phyloP scores from a whole-genome alignment of 2,888 invertebrate species.

The Dicycla oo region DNA sequence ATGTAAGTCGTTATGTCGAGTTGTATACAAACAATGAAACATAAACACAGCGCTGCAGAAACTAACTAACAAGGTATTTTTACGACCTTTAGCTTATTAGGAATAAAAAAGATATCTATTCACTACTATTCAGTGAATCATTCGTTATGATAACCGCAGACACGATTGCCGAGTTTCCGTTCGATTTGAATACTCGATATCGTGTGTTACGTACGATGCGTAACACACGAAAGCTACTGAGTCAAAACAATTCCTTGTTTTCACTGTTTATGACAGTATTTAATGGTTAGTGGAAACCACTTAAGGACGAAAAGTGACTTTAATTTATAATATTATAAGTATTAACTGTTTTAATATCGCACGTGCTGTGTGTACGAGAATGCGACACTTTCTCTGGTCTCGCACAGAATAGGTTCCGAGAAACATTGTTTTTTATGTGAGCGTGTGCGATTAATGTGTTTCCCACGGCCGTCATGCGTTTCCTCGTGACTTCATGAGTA shows the following conservation, averaged over 20 bases:
- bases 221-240: conserved; percentile 54
- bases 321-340: too few relatives aligned
- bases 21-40: conserved; percentile 50
- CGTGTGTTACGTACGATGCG: conserved; percentile 26
- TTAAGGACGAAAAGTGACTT: conserved; percentile 12
- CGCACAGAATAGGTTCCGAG: conserved; percentile 40
- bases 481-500: conserved; percentile 36
- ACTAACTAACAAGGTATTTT: conserved; percentile 29
- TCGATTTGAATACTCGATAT: conserved; percentile 28
- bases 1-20: neutral
- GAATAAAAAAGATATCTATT: conserved; percentile 48
- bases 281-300: conserved; percentile 26
- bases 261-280: conserved; percentile 51
- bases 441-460: conserved; percentile 38
- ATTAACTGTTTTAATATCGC: conserved; percentile 28
- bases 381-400: conserved; percentile 49
- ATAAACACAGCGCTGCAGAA: conserved; percentile 34
- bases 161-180: conserved; percentile 38
- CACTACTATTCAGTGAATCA: conserved; percentile 41
- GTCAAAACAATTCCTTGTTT: conserved; percentile 61
- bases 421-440: conserved; percentile 30
- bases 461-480: conserved; percentile 53
- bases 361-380: conserved; percentile 26
- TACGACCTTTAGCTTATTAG: conserved; percentile 37
- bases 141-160: conserved; percentile 39